Conservation (phyloP, 2,113 vertebrate genomes). For the Megaceryle torquata region DNA sequence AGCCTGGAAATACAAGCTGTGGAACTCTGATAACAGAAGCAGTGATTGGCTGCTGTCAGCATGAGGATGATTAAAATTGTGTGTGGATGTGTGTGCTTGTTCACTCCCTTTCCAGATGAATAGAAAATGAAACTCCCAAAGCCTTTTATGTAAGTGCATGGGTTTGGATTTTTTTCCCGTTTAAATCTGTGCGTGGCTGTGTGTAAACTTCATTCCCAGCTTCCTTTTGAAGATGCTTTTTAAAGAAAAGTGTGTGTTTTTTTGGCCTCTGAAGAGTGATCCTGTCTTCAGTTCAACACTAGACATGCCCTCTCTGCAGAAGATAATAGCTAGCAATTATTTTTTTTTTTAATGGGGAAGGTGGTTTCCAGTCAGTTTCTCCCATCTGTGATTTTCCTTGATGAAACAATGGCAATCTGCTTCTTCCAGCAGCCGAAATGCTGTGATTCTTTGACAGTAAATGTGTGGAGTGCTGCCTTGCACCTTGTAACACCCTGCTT, state of each 20-base stretch:
- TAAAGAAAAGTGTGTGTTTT: background rate
- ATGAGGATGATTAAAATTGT: conserved; percentile 19
- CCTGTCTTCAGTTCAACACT: background rate
- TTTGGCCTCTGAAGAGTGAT: background rate
- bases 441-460: background rate
- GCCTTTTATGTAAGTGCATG: conserved; percentile 19
- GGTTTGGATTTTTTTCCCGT: background rate
- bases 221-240: background rate
- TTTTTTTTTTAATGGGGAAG: background rate
- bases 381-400: background rate
- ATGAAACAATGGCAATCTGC: background rate
- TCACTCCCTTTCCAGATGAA: background rate
- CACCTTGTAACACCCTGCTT: background rate
- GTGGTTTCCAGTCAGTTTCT: background rate
- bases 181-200: background rate
- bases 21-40: conserved; percentile 4
- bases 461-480: background rate
- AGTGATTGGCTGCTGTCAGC: conserved; percentile 22
- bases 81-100: background rate
- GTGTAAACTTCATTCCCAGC: background rate
- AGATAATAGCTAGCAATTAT: background rate
- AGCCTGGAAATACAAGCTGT: background rate
- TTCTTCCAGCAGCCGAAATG: background rate
- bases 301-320: background rate
- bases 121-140: conserved; percentile 45